Evolutionary conservation across 2,888 invertebrate species (phyloP), one percentile per base, ranked within the genome.

Genomic region (Pyrochroa serraticornis): DNA sequence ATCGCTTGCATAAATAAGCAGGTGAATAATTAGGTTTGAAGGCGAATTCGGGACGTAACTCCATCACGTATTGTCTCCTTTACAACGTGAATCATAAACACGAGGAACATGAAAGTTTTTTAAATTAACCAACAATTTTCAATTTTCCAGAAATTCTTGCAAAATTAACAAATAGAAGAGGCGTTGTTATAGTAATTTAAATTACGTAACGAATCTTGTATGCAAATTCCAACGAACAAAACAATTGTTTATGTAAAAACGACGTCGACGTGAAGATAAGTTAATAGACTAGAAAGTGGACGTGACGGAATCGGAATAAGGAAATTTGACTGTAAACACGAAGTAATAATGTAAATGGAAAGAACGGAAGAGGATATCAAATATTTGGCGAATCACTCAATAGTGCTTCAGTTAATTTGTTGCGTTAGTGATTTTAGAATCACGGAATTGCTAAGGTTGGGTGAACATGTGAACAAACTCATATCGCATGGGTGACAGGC

Each of bases 401-500:
- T 22, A 5, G 36, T 36, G 47, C 36, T 45, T 35, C 34, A 35
- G 35, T 35, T 14, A 45, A 14, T 32, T 8, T 34, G 32, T 10
- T 8, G n/a, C 41, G 3, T 22, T 22, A 22, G 22, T 22, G 22
- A 22, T 22, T 22, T 22, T 22, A 22, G 22, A 22, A 22, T 22
- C 22, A 22, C 22, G 22, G n/a, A n/a, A n/a, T n/a, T 30, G 39
- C n/a, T n/a, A 54, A 48, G 52, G 42, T 48, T 35, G 53, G 48
- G 7, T 58, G 39, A 47, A 41, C 51, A 52, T 8, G 31, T 47
- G 36, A 52, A 58, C 48, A 57, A 50, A 42, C 51, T 60, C 56
- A 60, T 60, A 60, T 60, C 49, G 60, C 55, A 57, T 52, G 60
- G 60, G 60, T 60, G 60, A 60, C 60, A 52, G 60, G 52, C 56